These are phyloP conservation scores for Cynopterus brachyotis DNA, from an alignment of 2,113 vertebrate species.

Conservation along the genomic window DNA sequence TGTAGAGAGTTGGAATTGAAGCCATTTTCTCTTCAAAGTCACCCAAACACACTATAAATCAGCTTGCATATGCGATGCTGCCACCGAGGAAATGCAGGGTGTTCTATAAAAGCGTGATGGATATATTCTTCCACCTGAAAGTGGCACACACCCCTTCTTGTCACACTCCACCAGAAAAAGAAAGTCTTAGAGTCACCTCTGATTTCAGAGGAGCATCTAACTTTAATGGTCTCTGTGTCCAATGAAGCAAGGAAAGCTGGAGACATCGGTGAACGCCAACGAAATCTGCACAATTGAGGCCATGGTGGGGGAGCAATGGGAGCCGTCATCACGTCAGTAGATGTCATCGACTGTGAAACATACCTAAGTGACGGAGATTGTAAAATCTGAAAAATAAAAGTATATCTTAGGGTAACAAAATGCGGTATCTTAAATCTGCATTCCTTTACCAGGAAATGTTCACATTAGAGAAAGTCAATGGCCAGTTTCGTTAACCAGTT, in stretches of 20 bases:
- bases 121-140: not conserved
- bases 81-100: not conserved
- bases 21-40: not conserved
- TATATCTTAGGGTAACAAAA: not conserved
- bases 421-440: not conserved
- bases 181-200: not conserved
- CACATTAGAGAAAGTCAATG: not conserved
- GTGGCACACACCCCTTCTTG: accelerated
- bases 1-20: not conserved
- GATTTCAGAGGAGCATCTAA: too few species aligned
- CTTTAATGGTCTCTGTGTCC: not conserved
- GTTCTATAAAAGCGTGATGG: accelerated
- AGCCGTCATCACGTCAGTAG: accelerated
- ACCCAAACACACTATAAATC: accelerated
- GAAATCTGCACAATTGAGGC: too few species aligned
- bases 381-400: not conserved
- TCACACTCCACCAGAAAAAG: accelerated
- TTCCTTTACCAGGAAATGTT: not conserved
- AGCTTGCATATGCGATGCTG: not conserved
- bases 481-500: not conserved
- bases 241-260: not conserved
- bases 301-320: accelerated
- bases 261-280: accelerated
- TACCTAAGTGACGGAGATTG: not conserved
- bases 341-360: not conserved